Base-by-base conservation (phyloP, 2,797 vertebrate species). In the Nyctibius grandis region DNA sequence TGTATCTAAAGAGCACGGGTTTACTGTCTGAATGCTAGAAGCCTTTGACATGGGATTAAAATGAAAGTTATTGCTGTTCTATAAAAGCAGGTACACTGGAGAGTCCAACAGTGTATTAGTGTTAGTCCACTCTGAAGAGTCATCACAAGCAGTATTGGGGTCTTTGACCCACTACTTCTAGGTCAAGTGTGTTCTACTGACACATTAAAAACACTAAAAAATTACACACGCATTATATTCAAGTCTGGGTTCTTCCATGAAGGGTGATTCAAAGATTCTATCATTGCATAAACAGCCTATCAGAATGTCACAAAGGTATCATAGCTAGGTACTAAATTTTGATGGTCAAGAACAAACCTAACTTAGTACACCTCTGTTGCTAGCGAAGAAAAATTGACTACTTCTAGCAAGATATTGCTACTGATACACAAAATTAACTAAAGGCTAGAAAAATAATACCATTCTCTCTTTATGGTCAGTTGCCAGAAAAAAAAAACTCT, bases 391-490 rank as follows among this genome's bases (percentile, higher is more conserved):
- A 84, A 85, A n/a, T 17, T 18, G 7, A 74, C 85, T 84, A 89
- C 53, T 93, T 78, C 54, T 0, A 96, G 87, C 60, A 89, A 88
- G 56, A 68, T 80, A 78, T 31, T 74, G n/a, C 84, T 89, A 93
- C 56, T 40, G 8, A 83, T 72, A 61, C 60, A 93, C 48, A 80
- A 86, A 80, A 91, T 72, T 63, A 91, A 83, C 65, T 69, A 47
- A 68, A 90, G 54, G 36, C 67, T 94, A 97, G 44, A 95, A 95
- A 96, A 96, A 79, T 79, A 91, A 91, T 23, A 92, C 34, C 77
- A 85, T 76, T 91, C 31, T 86, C 28, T 83, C 74, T 25, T 76
- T 56, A 70, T 70, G 81, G 68, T 88, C 92, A 89, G 56, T 92
- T 89, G 63, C 67, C 74, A 89, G 34, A 25, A 89, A 57, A 80